Evolutionary conservation across 2,888 invertebrate genomes (phyloP).

Genomic region (Abrostola tripartita): DNA sequence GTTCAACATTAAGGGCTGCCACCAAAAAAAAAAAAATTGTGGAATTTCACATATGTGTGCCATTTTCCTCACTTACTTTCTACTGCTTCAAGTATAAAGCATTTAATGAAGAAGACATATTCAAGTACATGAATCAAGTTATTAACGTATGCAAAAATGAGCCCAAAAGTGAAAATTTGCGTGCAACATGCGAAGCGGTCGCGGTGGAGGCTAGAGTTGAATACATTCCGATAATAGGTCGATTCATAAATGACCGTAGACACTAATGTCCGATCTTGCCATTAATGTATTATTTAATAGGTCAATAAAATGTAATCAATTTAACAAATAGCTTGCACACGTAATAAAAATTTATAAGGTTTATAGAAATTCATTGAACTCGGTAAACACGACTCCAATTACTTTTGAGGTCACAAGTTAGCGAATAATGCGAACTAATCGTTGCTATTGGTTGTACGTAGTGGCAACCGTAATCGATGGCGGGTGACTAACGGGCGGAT

Average conservation of each 20-base stretch:
- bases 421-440: slow-evolving; percentile 47
- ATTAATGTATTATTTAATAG: slow-evolving; percentile 50
- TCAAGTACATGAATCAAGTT: slow-evolving; percentile 32
- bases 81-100: slow-evolving; percentile 12
- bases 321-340: slow-evolving; percentile 38
- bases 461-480: slow-evolving; percentile 73
- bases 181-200: slow-evolving; percentile 28
- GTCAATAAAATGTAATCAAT: slow-evolving; percentile 53
- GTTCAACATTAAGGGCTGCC: slow-evolving; percentile 64
- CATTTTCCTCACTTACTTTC: slow-evolving; percentile 22
- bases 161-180: slow-evolving; percentile 45
- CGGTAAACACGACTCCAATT: slow-evolving; percentile 55
- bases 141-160: slow-evolving; percentile 33
- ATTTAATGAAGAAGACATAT: slow-evolving; percentile 30
- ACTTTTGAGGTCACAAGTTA: slow-evolving; percentile 50
- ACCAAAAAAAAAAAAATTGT: background rate
- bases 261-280: slow-evolving; percentile 37
- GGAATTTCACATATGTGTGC: background rate
- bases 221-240: slow-evolving; percentile 30
- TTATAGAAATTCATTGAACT: slow-evolving; percentile 58
- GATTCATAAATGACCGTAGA: slow-evolving; percentile 37
- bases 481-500: slow-evolving; percentile 80
- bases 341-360: slow-evolving; percentile 53
- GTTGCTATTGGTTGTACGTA: slow-evolving; percentile 23
- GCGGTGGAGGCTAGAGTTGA: slow-evolving; percentile 17